Evolutionary conservation across 2,797 vertebrate species (phyloP), one percentile per base, ranked within the genome.

Genomic region (Phaenicophaeus curvirostris): DNA sequence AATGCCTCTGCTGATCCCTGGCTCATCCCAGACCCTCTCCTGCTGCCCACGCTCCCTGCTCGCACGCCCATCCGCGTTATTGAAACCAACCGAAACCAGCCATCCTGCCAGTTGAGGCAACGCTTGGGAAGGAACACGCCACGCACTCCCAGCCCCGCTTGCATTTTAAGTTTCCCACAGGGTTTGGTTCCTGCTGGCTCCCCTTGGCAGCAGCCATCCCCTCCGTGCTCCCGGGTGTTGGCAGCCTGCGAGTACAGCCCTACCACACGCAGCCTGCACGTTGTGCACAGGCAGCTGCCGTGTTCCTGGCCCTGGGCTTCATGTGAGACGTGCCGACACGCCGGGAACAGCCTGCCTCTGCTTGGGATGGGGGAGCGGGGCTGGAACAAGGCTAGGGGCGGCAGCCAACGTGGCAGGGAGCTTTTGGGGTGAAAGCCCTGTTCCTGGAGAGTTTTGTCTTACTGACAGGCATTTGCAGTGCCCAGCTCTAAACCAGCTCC

Each of bases 171-270:
- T 94, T 92, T 89, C 78, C 63, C 92, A 44, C 85, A 83, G 25
- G 90, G 92, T 85, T 83, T 4, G 14, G 17, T 83, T 91, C 61
- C 88, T 58, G 79, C 42, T 42, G 78, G 74, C 89, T 91, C 90
- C 92, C 85, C 31, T 59, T 93, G 76, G 89, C 96, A 93, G 96
- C 33, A 8, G 62, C 87, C 78, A 11, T 79, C 72, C 74, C 61
- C 35, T 18, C 88, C 8, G 62, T 53, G 90, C 71, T 92, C 92
- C 89, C 62, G 78, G 90, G 8, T 73, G 90, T 69, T 97, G 97
- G 96, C 97, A 96, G 91, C 78, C 91, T 23, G 68, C 1, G 90
- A 95, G 97, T 46, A 96, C 97, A 97, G 92, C 88, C 91, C 90
- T 68, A 82, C 94, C 96, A 15, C 96, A 92, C 96, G 89, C 93